Evolutionary conservation across 2,888 invertebrate species (phyloP), one percentile per base, ranked within the genome.

Genomic region (Hoplodrina blanda): DNA sequence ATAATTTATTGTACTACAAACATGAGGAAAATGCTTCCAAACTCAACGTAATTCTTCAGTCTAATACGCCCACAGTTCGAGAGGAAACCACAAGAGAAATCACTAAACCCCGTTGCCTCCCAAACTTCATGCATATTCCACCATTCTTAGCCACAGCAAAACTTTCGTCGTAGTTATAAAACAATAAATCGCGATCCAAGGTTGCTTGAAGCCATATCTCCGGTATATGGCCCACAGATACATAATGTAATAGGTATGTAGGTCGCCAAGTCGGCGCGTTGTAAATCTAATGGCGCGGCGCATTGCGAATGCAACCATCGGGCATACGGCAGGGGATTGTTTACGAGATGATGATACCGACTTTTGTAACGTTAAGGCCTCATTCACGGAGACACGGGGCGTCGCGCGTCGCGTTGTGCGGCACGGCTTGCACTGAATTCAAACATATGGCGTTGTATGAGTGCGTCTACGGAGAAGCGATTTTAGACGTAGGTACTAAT

Each of bases 201-300:
- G 71, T 66, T 83, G 55, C 56, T 73, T 68, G 65, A 62, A 69
- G 59, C 74, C 72, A 75, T 82, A 82, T 79, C 70, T 72, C 49
- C 41, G 56, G 68, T 61, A 81, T 69, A 63, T 79, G 55, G 46
- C 10, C 25, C 66, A 25, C 55, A 50, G 49, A 56, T 77, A 80
- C 69, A 80, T 74, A 64, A 80, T 73, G 62, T 79, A 73, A 62
- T 80, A 76, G 71, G 70, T 75, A 81, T 77, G 77, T 83, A 73
- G 85, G 76, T 77, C 80, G 86, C 85, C 85, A 84, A 88, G 84
- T 88, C 88, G 80, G 85, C 87, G 82, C 83, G 83, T 82, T 85
- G 90, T 92, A 92, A 91, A 93, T 93, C 92, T 93, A 91, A 92
- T 90, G 91, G 91, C 84, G 85, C 86, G 78, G 88, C 84, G 88